Percentiles rank a stretch among this genome's conserved stretches.
These are phyloP conservation scores for Trematocara variabile DNA, from an alignment of 2,113 vertebrate genomes.

Conservation along the genomic window DNA sequence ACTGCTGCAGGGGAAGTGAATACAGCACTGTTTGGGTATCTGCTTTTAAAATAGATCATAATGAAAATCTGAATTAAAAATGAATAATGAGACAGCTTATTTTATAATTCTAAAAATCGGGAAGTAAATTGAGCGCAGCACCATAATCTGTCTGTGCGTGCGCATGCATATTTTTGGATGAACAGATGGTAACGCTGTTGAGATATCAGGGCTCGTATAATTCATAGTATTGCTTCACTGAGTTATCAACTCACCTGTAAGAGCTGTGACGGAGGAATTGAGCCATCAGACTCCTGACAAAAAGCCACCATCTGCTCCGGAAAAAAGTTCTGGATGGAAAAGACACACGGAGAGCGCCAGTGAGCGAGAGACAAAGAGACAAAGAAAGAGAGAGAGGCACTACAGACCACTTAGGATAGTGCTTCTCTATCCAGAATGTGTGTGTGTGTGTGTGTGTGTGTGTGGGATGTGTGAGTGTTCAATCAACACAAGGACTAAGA, in stretches of 20 bases:
- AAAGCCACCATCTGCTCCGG: constrained; percentile 95
- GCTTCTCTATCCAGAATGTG: constrained; percentile 34
- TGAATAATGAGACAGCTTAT: not conserved
- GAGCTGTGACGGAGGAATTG: constrained; percentile 86
- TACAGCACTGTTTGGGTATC: not conserved
- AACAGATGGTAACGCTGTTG: not conserved
- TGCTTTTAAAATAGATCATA: not conserved
- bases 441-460: not conserved
- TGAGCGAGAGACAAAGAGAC: not conserved
- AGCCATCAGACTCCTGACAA: constrained; percentile 90
- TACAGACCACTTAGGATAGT: constrained; percentile 41
- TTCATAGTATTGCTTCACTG: not conserved
- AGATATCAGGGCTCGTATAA: not conserved
- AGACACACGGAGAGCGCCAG: not conserved
- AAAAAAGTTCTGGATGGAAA: constrained; percentile 85
- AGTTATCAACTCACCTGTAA: constrained; percentile 79
- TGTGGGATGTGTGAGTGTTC: not conserved
- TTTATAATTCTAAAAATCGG: not conserved
- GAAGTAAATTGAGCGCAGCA: not conserved
- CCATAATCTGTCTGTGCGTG: not conserved
- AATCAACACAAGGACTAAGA: constrained; percentile 32
- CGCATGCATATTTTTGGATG: not conserved
- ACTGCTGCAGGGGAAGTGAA: not conserved
- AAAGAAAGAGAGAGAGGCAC: not conserved
- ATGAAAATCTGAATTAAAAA: not conserved